Base-by-base conservation (phyloP, 2,113 vertebrate species). In the Saimiri boliviensis region DNA sequence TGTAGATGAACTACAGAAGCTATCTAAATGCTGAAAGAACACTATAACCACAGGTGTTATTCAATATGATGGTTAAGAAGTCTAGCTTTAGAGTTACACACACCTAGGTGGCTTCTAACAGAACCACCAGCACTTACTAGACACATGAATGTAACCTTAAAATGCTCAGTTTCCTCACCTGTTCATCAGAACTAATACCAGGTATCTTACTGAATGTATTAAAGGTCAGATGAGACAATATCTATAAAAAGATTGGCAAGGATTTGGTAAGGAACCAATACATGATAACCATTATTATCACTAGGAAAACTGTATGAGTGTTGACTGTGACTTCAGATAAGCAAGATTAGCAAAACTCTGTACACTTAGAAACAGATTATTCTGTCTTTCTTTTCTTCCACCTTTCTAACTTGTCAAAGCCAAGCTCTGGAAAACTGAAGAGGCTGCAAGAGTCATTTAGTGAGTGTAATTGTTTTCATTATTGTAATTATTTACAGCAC, bases 401-500 rank as follows among this genome's bases (percentile, higher is more conserved):
- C 30, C 86, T 87, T 90, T 70, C 23, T 16, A 82, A 86, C 3
- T 86, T 63, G 76, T 84, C 49, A 76, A 63, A 89, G n/a, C 35
- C 37, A 88, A 77, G 56, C 54, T 93, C 76, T 93, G 19, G 25
- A 74, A 92, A 83, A n/a, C 63, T 2, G 32, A 86, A 40, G 81
- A 54, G 56, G 73, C 83, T 92, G 56, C 58, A 76, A 91, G 86
- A 45, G 25, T 17, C 56, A 84, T 52, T 87, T 74, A 63, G 63
- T 47, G 12, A 32, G 8, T 85, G 11, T 52, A 68, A 97, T 74
- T 94, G 40, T 77, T 87, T 74, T 87, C 76, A 79, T 95, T 89
- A 85, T 70, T 95, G 47, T 94, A 94, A 84, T 96, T 94, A 79
- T 85, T 90, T 86, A 93, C 63, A 88, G 32, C 42, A 80, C 42